Base-by-base conservation (phyloP, 2,797 vertebrate species). In the Microchirus variegatus region DNA sequence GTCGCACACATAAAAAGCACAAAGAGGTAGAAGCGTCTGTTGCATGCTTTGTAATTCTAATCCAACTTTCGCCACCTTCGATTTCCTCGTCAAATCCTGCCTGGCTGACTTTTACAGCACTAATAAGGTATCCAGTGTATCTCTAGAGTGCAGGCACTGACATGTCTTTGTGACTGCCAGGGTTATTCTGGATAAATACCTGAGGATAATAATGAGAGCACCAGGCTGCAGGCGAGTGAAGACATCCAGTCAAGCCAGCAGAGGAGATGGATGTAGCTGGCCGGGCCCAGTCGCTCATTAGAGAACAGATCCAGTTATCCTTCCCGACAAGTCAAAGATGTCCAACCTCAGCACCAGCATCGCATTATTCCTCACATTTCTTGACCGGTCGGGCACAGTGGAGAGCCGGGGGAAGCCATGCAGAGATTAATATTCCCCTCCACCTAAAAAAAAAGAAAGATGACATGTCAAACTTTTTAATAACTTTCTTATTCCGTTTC, bases 221-320 rank as follows among this genome's bases (percentile, higher is more conserved):
- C 59, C 9, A 2, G 53, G 70, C 79, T 63, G 73, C 73, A 51
- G 73, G 68, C 55, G 19, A 66, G 63, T 59, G 49, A 77, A 74
- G 79, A 79, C 67, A 64, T 76, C 49, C 81, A 78, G 66, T 78
- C 59, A 53, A 53, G 56, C 42, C 15, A 35, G 59, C 7, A 0
- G 58, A 54, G 48, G 73, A 77, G 69, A 67, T 5, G n/a, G 49
- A 59, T 68, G 67, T 60, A 69, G 66, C 52, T 62, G 55, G 70
- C 59, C 50, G 62, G 59, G 69, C 64, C 52, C 73, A 58, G 70
- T 65, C 55, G 65, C 88, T 90, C 83, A 80, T 91, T 91, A 91
- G 75, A 14, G 61, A 82, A 71, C 47, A 43, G 72, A 76, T 84
- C 80, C 70, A 57, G 75, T 78, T 70, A 79, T 75, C 65, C 65